These are phyloP conservation scores for Pterocles gutturalis DNA, from an alignment of 2,113 vertebrate genomes.

Conservation along the genomic window DNA sequence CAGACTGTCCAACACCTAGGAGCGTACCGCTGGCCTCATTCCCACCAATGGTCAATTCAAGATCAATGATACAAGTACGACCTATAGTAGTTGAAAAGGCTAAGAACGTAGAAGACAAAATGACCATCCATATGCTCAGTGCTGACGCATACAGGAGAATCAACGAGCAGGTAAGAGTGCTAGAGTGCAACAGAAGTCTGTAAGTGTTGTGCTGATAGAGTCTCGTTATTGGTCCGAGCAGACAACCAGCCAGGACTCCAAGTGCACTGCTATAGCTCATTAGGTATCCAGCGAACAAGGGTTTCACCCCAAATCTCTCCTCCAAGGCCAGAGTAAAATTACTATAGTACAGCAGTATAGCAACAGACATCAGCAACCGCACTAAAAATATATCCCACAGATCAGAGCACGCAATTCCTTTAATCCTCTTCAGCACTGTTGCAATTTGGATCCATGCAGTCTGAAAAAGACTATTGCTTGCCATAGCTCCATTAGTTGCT, in stretches of 20 bases:
- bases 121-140: conserved; percentile 77
- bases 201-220: conserved; percentile 84
- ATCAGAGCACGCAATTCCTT: conserved; percentile 82
- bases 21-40: conserved; percentile 86
- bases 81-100: conserved; percentile 91
- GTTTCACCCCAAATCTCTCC: conserved; percentile 90
- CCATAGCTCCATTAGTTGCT: not conserved
- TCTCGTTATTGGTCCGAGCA: conserved; percentile 86
- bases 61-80: conserved; percentile 89
- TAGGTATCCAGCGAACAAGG: conserved; percentile 87
- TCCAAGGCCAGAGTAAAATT: conserved; percentile 94
- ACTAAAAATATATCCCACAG: conserved; percentile 92
- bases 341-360: conserved; percentile 92
- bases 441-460: conserved; percentile 77
- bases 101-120: conserved; percentile 87
- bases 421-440: conserved; percentile 80
- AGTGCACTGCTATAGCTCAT: conserved; percentile 91
- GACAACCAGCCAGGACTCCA: conserved; percentile 87
- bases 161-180: conserved; percentile 81
- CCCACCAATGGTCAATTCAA: conserved; percentile 86
- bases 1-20: conserved; percentile 92
- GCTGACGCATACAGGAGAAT: conserved; percentile 84
- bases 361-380: conserved; percentile 89
- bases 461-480: not conserved
- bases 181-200: conserved; percentile 87